phyloP scores from a whole-genome alignment of 2,888 invertebrate genomes.

The Mimumesa dahlbomi region DNA sequence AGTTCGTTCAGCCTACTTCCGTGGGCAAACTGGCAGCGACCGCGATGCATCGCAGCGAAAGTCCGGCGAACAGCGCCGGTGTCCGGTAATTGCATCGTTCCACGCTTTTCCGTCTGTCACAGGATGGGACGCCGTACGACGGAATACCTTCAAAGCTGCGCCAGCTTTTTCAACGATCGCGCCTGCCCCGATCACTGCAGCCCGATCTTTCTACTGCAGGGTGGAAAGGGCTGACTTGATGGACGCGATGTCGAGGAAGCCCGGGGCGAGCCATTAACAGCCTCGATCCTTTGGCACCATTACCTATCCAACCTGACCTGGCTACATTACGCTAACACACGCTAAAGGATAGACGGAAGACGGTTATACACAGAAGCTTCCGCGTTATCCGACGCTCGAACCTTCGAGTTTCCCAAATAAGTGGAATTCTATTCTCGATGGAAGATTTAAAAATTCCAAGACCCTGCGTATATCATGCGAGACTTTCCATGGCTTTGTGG shows the following conservation, averaged over 20 bases:
- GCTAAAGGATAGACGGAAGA: background rate
- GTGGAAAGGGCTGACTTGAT: conserved; percentile 36
- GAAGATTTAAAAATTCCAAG: too few relatives aligned
- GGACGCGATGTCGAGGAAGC: conserved; percentile 51
- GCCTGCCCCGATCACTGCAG: conserved; percentile 28
- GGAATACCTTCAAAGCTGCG: conserved; percentile 63
- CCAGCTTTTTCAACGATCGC: conserved; percentile 54
- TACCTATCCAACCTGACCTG: conserved; percentile 30
- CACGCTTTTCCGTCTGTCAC: conserved; percentile 62
- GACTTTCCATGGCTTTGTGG: conserved; percentile 6
- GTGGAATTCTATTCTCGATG: background rate
- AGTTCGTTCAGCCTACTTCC: background rate
- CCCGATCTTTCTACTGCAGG: conserved; percentile 14
- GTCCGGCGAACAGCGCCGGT: conserved; percentile 7
- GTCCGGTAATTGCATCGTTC: conserved; percentile 65
- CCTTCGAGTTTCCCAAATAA: background rate
- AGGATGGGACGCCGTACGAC: conserved; percentile 52
- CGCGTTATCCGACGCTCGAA: background rate
- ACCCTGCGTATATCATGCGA: too few relatives aligned
- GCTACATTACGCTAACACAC: conserved; percentile 11
- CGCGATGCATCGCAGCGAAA: too few relatives aligned
- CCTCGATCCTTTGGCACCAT: conserved; percentile 46
- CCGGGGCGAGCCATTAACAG: conserved; percentile 53
- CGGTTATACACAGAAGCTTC: too few relatives aligned
- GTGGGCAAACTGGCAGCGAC: too few relatives aligned